phyloP scores from a whole-genome alignment of 37 sponge, comb jelly and placozoan species.

The Bolinopsis microptera region DNA sequence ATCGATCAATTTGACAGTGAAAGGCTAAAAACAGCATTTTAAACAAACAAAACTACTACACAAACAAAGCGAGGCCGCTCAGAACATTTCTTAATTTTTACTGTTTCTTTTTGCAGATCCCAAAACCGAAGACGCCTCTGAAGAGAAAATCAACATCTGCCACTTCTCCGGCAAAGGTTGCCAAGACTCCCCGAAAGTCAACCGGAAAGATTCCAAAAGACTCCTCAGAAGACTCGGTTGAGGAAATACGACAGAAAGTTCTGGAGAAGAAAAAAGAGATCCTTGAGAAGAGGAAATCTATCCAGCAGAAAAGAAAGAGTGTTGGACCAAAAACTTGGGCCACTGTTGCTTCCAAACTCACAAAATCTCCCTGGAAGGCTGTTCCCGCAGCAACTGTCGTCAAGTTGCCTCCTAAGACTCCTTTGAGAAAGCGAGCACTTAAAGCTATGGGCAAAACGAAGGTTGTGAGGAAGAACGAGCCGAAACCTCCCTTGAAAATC shows the following conservation, averaged over 20 bases:
- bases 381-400: not conserved
- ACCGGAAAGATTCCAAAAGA: not conserved
- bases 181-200: not conserved
- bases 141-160: not conserved
- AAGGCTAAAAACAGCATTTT: too few relatives aligned
- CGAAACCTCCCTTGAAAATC: not conserved
- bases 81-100: too few relatives aligned
- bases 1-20: too few relatives aligned
- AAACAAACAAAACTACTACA: too few relatives aligned
- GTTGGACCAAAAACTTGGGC: slow-evolving; percentile 52
- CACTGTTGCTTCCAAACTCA: slow-evolving; percentile 23
- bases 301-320: slow-evolving; percentile 35
- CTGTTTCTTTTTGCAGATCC: not conserved
- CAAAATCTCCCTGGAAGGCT: slow-evolving; percentile 44
- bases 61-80: too few relatives aligned
- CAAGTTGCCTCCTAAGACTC: slow-evolving; percentile 55
- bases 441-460: slow-evolving; percentile 15
- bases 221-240: not conserved
- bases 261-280: slow-evolving; percentile 31
- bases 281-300: not conserved
- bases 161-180: not conserved
- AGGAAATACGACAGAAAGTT: not conserved
- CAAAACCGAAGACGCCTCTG: not conserved
- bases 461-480: not conserved
- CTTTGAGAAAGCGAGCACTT: not conserved